Evolutionary conservation across 2,113 vertebrate genomes (phyloP), one percentile per base, ranked within the genome.

Genomic region (Ammodytes dubius): DNA sequence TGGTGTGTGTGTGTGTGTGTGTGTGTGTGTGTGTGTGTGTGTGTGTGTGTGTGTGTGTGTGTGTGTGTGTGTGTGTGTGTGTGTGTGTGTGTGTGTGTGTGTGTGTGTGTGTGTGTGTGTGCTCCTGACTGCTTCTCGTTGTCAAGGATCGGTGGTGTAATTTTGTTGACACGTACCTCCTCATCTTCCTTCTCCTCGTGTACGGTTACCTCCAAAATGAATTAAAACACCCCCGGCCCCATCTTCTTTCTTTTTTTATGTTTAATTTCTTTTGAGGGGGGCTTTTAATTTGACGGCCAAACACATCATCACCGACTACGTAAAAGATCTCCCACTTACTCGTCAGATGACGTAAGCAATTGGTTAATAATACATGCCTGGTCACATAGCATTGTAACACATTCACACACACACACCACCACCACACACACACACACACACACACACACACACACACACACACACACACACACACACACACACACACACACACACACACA

Each of bases 291-390:
- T 68, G 7, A 19, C 27, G 11, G 58, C 68, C 78, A 63, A 82
- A 83, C 87, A 77, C 82, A 87, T 74, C 77, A 70, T 83, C 87
- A 47, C 37, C 43, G 14, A 80, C 81, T 71, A 70, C 81, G 82
- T 87, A 85, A 87, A 84, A 17, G 50, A 79, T 72, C 68, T 60
- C 77, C 66, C 70, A 70, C 76, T 74, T 74, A 68, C 77, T 83
- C 72, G 74, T 87, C 76, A 74, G 63, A 84, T 93, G 91, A 93
- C 90, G 90, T 90, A 79, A 85, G 83, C 76, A 67, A 35, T 87
- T 81, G 46, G 66, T 88, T 88, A 82, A 81, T 86, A 86, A 87
- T 86, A 85, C 39, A 84, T 76, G 84, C 88, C 45, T 70, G 70
- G 76, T 81, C 73, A 47, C 59, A 84, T 42, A 63, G 53, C 56